Evolutionary conservation across 2,797 vertebrate genomes (phyloP), one percentile per base, ranked within the genome.

Genomic region (Bryconaethiops microstoma): DNA sequence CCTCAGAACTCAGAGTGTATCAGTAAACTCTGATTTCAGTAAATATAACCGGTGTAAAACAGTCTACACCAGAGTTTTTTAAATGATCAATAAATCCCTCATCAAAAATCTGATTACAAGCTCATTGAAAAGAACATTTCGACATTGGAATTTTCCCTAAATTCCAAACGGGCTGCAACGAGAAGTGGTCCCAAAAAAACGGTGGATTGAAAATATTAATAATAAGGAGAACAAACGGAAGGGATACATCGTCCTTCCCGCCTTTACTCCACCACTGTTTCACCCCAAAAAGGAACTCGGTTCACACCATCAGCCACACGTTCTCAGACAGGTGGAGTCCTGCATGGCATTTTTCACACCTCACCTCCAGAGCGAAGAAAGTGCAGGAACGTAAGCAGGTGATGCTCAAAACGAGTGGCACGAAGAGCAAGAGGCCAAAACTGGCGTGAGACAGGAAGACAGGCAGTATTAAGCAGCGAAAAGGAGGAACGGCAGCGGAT

Each of bases 201-300:
- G 3, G 29, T 29, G 29, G 29, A 29, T 29, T 29, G 3, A 1
- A 29, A 29, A 29, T 29, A 29, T 29, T 29, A 29, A 29, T 29
- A 29, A 29, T 29, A n/a, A n/a, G 29, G 1, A 29, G 3, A 1
- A 29, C 29, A 29, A 29, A n/a, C n/a, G 29, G 29, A 29, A 29
- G 29, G 29, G 29, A 29, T 29, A 29, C 29, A 29, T 29, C 29
- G 1, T 29, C 29, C 29, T 29, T 3, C 29, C 29, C 29, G 84
- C 86, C 83, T 82, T 88, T 89, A 87, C 87, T 82, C 86, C 48
- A 69, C 71, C 60, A 23, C n/a, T 64, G 60, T 73, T 79, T 70
- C 76, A 50, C 54, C 78, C 60, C 42, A 67, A 35, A 82, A 76
- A 70, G 60, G 17, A 39, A 29, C 62, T 12, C n/a, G 9, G 21